Conservation (phyloP, 2,113 vertebrate genomes). For the Nibea albiflora region DNA sequence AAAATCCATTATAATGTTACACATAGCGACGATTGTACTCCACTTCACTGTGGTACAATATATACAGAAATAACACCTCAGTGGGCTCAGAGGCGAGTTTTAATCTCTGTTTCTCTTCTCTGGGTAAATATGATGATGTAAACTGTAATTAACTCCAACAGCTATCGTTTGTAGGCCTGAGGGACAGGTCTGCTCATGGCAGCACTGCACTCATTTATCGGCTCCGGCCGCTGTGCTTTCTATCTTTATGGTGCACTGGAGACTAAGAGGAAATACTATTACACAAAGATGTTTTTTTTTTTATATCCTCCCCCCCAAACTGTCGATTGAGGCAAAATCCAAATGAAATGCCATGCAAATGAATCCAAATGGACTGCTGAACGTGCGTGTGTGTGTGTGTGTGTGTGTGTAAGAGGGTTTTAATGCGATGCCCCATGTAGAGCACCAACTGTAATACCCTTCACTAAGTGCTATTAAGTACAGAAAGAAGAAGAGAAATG, state of each 20-base stretch:
- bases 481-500: constrained; percentile 62
- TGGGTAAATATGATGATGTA: constrained; percentile 82
- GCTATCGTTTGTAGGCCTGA: constrained; percentile 75
- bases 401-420: constrained; percentile 64
- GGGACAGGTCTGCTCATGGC: constrained; percentile 74
- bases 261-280: constrained; percentile 77
- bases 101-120: constrained; percentile 73
- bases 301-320: constrained; percentile 53
- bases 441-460: constrained; percentile 71
- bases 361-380: constrained; percentile 77
- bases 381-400: constrained; percentile 22
- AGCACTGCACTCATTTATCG: constrained; percentile 71
- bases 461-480: constrained; percentile 77
- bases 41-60: constrained; percentile 28
- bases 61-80: constrained; percentile 64
- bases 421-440: constrained; percentile 79
- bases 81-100: constrained; percentile 69
- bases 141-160: constrained; percentile 83
- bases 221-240: constrained; percentile 69
- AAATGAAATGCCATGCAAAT: constrained; percentile 82
- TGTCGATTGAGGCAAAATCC: constrained; percentile 73
- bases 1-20: constrained; percentile 57
- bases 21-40: constrained; percentile 23
- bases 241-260: constrained; percentile 74
- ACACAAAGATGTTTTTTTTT: constrained; percentile 66